A percentile compares a stretch with the other conserved stretches of the same genome.
phyloP scores from a whole-genome alignment of 2,797 vertebrate species.

The Cichlasoma orientale region DNA sequence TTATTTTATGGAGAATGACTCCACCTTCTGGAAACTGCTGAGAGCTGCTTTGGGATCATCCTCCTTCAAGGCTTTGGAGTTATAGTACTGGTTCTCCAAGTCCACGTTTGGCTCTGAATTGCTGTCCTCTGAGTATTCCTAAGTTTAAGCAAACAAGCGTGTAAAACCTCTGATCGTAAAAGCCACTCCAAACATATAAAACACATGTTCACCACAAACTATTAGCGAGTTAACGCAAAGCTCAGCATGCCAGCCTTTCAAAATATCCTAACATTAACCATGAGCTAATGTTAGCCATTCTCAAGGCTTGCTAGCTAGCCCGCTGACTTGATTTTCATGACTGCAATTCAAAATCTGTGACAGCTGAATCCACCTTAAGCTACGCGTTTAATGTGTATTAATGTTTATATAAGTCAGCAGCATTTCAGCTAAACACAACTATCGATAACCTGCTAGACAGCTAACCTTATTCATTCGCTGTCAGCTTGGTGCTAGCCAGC shows the following conservation, averaged over 20 bases:
- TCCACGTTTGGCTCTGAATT: conserved; percentile 94
- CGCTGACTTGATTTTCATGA: background rate
- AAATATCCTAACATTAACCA: conserved; percentile 20
- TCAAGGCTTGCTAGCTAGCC: conserved; percentile 20
- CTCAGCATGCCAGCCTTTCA: background rate
- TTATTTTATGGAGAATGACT: conserved; percentile 19
- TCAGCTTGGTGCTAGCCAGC: conserved; percentile 53
- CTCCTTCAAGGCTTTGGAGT: conserved; percentile 94
- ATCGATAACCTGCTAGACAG: conserved; percentile 15
- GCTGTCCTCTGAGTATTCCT: conserved; percentile 95
- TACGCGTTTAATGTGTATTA: background rate
- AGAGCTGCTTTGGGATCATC: conserved; percentile 93
- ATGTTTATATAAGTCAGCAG: background rate
- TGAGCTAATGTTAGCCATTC: conserved; percentile 59
- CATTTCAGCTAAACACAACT: background rate
- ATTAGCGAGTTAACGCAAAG: background rate
- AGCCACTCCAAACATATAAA: background rate
- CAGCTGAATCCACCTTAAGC: background rate
- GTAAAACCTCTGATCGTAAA: background rate
- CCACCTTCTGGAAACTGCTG: conserved; percentile 93
- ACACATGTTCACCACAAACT: background rate
- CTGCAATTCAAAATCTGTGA: background rate
- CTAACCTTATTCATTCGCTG: conserved; percentile 39
- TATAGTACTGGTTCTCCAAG: conserved; percentile 95
- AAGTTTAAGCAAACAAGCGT: conserved; percentile 8